A percentile compares a stretch with the other conserved stretches of the same genome.
Conservation (phyloP, 2,797 vertebrate genomes). For the Sitta carolinensis region DNA sequence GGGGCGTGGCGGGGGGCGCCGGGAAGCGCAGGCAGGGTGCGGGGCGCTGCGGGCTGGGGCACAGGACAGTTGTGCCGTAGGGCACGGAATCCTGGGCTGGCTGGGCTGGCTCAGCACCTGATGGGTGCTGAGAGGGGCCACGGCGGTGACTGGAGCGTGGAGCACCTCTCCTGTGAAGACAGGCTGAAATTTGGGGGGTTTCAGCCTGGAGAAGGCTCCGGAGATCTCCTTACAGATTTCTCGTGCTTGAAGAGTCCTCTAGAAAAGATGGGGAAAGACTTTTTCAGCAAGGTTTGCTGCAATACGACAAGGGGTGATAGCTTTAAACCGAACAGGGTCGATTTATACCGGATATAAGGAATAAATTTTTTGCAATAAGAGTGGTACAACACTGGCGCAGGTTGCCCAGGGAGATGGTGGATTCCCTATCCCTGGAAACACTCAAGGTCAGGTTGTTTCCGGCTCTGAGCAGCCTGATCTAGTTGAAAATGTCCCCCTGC, state of each 20-base stretch:
- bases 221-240: background rate
- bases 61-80: background rate
- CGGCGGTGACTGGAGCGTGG: background rate
- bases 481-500: background rate
- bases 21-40: background rate
- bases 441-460: background rate
- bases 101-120: too few species aligned
- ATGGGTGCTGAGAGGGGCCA: accelerated
- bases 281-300: background rate
- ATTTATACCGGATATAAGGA: background rate
- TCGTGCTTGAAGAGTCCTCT: background rate
- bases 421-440: background rate
- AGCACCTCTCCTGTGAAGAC: background rate
- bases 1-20: background rate
- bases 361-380: background rate
- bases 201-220: background rate
- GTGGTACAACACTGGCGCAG: background rate
- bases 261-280: background rate
- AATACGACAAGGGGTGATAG: background rate
- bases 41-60: background rate
- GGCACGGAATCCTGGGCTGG: background rate
- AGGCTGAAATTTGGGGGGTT: background rate
- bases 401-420: background rate
- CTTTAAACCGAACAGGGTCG: background rate
- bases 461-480: background rate